Evolutionary conservation across 2,888 invertebrate species (phyloP), one percentile per base, ranked within the genome.

Genomic region (Hyposoter dolosus): DNA sequence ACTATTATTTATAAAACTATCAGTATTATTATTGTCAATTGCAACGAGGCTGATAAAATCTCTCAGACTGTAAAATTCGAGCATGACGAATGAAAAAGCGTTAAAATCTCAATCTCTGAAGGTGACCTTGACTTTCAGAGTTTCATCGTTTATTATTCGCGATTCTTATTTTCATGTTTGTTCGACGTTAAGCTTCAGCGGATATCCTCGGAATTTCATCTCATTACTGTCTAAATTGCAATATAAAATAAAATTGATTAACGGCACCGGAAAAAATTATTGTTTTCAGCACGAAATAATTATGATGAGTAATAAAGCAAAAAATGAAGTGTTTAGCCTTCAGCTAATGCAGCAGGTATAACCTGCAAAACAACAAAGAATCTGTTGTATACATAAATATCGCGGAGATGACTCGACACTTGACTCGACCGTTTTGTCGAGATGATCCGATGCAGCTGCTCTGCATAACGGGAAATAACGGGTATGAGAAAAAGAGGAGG

Each of bases 391-490:
- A 23, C 47, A 17, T 45, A 60, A 47, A 56, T 63, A 77, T 56
- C 69, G 53, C 40, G 72, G 28, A 75, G 75, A 85, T 85, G 85
- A 85, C 85, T 85, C 85, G 84, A 84, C 84, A 81, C 81, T 77
- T 56, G 72, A 53, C 65, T 81, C 53, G 76, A 47, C 45, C 72
- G 76, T 85, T 79, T 60, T 53, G 82, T 76, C 79, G 82, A 65
- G 82, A 82, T 85, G 43, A 82, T 85, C 75, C 76, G 82, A 53
- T 79, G 85, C 85, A 85, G 85, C 82, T 85, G 85, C 78, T 85
- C 82, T 85, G 79, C 78, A 85, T 85, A 85, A 85, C 85, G 85
- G 85, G 79, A 85, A 79, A 85, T 65, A 65, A 72, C 77, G 80
- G 68, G 35, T 40, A 40, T 28, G 32, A 66, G 40, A 35, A 66